phyloP scores from a whole-genome alignment of 2,888 invertebrate genomes.

The Eupelmus urozonus region DNA sequence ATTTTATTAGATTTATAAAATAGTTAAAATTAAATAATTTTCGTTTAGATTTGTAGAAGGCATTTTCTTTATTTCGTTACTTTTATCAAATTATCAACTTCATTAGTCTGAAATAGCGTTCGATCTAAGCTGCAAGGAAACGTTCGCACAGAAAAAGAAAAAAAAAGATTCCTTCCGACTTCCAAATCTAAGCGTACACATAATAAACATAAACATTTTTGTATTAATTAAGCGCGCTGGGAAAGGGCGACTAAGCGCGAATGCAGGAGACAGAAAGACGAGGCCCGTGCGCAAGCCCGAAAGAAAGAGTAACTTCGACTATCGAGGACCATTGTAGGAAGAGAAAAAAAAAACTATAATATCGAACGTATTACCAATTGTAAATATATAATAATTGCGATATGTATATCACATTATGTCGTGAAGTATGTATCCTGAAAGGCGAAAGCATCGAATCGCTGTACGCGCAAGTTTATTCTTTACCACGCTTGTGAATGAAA shows the following conservation, averaged over 20 bases:
- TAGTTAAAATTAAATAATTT: too few species aligned
- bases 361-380: conserved; percentile 11
- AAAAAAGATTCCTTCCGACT: conserved; percentile 16
- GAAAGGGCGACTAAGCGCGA: not conserved
- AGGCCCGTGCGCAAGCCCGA: conserved; percentile 32
- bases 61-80: too few species aligned
- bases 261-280: not conserved
- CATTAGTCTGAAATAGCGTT: not conserved
- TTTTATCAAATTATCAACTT: too few species aligned
- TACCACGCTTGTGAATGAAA: conserved; percentile 55
- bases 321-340: conserved; percentile 55
- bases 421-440: conserved; percentile 44
- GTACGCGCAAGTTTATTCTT: conserved; percentile 49
- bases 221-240: conserved; percentile 28
- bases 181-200: conserved; percentile 28
- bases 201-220: conserved; percentile 39
- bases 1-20: too few species aligned
- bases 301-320: conserved; percentile 31
- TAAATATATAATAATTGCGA: conserved; percentile 52
- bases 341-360: conserved; percentile 17
- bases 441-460: conserved; percentile 47
- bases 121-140: not conserved
- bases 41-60: too few species aligned
- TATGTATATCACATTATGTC: conserved; percentile 32
- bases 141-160: not conserved